phyloP scores from a whole-genome alignment of 2,113 vertebrate species.

The Notechis scutatus region DNA sequence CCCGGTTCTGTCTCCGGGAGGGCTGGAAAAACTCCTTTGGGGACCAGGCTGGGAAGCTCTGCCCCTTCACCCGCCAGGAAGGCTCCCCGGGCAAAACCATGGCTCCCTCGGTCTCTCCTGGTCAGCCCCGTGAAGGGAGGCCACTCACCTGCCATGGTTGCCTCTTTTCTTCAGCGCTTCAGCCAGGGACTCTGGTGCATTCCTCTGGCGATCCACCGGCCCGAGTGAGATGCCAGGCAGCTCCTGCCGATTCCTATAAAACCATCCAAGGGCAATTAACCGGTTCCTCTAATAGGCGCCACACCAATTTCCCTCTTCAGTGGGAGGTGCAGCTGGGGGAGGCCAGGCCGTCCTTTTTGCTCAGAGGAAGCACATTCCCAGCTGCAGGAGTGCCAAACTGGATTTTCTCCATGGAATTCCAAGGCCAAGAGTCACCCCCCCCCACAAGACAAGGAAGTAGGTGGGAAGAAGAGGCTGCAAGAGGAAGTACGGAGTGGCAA shows the following conservation, averaged over 20 bases:
- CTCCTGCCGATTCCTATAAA: slow-evolving; percentile 47
- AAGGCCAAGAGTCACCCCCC: slow-evolving; percentile 43
- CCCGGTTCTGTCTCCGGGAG: not conserved
- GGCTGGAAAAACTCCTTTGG: not conserved
- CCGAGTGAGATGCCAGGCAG: slow-evolving; percentile 43
- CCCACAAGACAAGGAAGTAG: slow-evolving; percentile 48
- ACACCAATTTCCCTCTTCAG: slow-evolving; percentile 48
- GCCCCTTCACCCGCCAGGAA: not conserved
- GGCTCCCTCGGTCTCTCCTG: not conserved
- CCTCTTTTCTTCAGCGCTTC: not conserved
- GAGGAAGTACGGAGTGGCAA: slow-evolving; percentile 37
- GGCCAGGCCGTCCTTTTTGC: slow-evolving; percentile 58
- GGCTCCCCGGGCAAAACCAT: too few species aligned
- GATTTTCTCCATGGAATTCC: slow-evolving; percentile 57
- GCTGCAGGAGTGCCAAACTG: slow-evolving; percentile 39
- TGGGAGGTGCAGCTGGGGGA: slow-evolving; percentile 57
- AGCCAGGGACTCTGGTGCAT: not conserved
- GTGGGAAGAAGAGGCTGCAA: not conserved
- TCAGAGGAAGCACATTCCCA: slow-evolving; percentile 62
- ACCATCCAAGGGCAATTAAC: slow-evolving; percentile 46
- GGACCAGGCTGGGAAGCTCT: not conserved
- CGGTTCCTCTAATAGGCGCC: slow-evolving; percentile 51
- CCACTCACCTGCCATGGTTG: slow-evolving; percentile 59
- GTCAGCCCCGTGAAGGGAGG: not conserved
- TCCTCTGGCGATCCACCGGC: slow-evolving; percentile 28